Conservation (phyloP, 2,888 invertebrate species). For the Agrochola lota region DNA sequence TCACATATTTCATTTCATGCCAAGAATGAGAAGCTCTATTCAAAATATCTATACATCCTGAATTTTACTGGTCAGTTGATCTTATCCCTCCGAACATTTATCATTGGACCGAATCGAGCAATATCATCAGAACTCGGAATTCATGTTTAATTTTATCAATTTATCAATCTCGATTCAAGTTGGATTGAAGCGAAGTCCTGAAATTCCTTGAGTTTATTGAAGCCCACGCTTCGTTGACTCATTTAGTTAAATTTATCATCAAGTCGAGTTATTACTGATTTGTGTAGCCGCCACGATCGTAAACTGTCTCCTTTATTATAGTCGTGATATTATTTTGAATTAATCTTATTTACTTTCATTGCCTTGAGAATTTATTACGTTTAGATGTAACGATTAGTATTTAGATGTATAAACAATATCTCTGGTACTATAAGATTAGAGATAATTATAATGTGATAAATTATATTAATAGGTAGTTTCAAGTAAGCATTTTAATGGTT, state of each 20-base stretch:
- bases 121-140: constrained; percentile 36
- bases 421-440: constrained; percentile 33
- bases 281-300: constrained; percentile 56
- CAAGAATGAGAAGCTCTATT: background rate
- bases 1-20: background rate
- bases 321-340: constrained; percentile 66
- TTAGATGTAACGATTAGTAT: constrained; percentile 59
- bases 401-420: constrained; percentile 58
- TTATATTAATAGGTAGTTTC: constrained; percentile 30
- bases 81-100: constrained; percentile 39
- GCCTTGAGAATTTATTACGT: constrained; percentile 57
- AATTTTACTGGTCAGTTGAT: constrained; percentile 27
- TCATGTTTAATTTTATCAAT: constrained; percentile 54
- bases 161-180: constrained; percentile 58
- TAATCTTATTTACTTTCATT: constrained; percentile 71
- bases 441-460: constrained; percentile 48
- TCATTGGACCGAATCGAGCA: constrained; percentile 20
- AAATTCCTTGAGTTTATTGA: constrained; percentile 58
- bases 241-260: constrained; percentile 69
- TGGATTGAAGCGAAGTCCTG: constrained; percentile 51
- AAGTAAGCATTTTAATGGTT: constrained; percentile 40
- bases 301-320: constrained; percentile 65
- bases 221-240: constrained; percentile 66
- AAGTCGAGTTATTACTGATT: constrained; percentile 67
- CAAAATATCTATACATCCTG: constrained; percentile 1